These are phyloP conservation scores for Pteruthius melanotis DNA, from an alignment of 2,113 vertebrate species.

Conservation along the genomic window DNA sequence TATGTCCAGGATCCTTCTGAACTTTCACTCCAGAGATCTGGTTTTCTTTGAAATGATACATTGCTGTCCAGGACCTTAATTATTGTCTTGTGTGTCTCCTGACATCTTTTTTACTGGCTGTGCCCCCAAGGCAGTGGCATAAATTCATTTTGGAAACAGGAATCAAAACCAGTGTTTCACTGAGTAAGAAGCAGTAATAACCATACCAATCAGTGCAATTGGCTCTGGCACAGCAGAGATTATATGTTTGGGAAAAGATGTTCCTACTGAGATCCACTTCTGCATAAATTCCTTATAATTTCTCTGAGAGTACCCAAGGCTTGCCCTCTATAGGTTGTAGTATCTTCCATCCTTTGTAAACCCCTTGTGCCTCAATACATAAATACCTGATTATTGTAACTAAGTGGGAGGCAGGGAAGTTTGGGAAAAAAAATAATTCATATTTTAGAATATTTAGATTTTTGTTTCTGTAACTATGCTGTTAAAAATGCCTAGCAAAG, in stretches of 20 bases:
- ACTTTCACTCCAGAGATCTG: background rate
- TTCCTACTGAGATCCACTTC: background rate
- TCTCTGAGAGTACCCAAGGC: background rate
- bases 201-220: background rate
- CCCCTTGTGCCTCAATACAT: background rate
- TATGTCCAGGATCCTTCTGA: background rate
- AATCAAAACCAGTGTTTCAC: background rate
- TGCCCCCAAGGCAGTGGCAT: background rate
- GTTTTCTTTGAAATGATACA: background rate
- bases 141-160: background rate
- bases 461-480: background rate
- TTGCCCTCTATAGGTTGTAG: too few species aligned
- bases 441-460: background rate
- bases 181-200: background rate
- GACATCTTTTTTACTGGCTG: background rate
- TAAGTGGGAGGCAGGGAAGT: background rate
- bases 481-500: background rate
- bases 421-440: background rate
- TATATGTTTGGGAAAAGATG: background rate
- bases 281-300: background rate
- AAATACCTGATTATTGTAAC: background rate
- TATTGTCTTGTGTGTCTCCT: background rate
- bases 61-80: background rate
- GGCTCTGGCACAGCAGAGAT: background rate
- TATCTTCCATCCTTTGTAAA: background rate